Base-by-base conservation (phyloP, 2,797 vertebrate genomes). In the Chloroceryle amazona region DNA sequence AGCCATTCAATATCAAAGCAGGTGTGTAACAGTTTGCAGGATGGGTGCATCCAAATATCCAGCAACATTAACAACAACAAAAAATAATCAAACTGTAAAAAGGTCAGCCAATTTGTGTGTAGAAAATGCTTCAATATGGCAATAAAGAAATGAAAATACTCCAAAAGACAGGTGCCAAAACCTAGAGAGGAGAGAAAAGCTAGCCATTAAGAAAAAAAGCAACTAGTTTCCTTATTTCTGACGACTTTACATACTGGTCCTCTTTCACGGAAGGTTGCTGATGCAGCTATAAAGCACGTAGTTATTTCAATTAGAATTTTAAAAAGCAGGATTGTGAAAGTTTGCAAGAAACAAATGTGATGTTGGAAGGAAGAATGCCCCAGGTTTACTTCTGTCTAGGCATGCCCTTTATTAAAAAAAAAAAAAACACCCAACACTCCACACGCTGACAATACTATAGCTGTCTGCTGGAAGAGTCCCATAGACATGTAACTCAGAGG, bases 251-350 rank as follows among this genome's bases (percentile, higher is more conserved):
- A 71, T 78, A n/a, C 41, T 86, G 86, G 94, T 88, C 81, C 5
- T 81, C 39, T 73, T 81, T 92, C 66, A 81, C 3, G 1, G 66
- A 63, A 73, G 83, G 83, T 75, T 96, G 96, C 96, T 93, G 90
- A 93, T 86, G 86, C 58, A 94, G 95, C 93, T 90, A 58, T 90
- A 90, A 86, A 82, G 80, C 63, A 76, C 1, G 1, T 15, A 81
- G 86, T 89, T 92, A 90, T 61, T 95, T 90, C 96, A 97, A 94
- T 94, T 95, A 96, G 90, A 96, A 96, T 93, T 96, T 95, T 94
- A 92, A 96, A 96, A 97, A 93, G 95, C 84, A 85, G 72, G 71
- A 96, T 96, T 97, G 89, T 94, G 95, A 95, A 97, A 95, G 93
- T 96, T 96, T 90, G 93, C 83, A 95, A 96, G 84, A 93, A 91